phyloP scores from a whole-genome alignment of 2,888 invertebrate genomes.

The Sarcophaga carnaria region DNA sequence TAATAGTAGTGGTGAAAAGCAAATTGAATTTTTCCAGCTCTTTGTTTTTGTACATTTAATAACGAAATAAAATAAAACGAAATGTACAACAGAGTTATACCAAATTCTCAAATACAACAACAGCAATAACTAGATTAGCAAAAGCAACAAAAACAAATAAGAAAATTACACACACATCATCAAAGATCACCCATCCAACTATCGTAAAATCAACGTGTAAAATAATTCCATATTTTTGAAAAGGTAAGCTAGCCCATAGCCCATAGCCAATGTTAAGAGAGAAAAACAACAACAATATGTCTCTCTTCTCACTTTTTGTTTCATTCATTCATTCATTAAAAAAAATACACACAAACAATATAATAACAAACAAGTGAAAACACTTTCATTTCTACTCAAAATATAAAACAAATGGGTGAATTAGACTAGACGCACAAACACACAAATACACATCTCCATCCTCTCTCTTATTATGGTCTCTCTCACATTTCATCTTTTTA shows the following conservation, averaged over 20 bases:
- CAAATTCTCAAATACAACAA: neutral
- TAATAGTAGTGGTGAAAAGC: neutral
- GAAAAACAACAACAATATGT: neutral
- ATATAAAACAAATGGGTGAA: neutral
- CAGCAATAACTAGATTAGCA: neutral
- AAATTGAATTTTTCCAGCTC: slow-evolving; percentile 18
- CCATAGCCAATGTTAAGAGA: neutral
- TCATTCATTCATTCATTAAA: neutral
- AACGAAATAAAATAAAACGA: neutral
- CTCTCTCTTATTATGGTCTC: slow-evolving; percentile 28
- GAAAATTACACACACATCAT: neutral
- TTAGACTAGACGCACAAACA: neutral
- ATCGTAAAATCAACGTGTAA: slow-evolving; percentile 3
- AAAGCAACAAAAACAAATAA: neutral
- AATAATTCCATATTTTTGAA: slow-evolving; percentile 22
- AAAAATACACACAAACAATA: neutral
- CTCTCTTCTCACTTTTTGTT: neutral
- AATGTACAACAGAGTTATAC: neutral
- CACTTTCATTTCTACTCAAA: slow-evolving; percentile 36
- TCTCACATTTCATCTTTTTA: slow-evolving; percentile 43
- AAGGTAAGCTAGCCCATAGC: slow-evolving; percentile 44
- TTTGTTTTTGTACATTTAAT: slow-evolving; percentile 24
- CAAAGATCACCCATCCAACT: slow-evolving; percentile 20
- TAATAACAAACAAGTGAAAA: neutral
- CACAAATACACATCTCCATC: slow-evolving; percentile 22